These are phyloP conservation scores for Drosophila subobscura DNA, from an alignment of 1,140 invertebrate species.

Conservation along the genomic window DNA sequence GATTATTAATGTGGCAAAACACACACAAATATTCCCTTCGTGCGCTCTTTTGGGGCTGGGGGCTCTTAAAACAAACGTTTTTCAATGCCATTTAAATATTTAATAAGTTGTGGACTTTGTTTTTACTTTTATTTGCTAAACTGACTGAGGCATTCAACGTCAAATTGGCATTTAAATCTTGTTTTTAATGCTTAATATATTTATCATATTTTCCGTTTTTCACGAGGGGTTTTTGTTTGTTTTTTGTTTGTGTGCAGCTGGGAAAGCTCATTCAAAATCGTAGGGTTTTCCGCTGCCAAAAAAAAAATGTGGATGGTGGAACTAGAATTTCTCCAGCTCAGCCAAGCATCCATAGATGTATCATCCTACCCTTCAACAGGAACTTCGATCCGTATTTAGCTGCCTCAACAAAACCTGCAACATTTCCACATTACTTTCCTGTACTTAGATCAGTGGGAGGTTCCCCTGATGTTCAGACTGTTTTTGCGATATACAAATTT, in stretches of 20 bases:
- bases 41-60: constrained; percentile 1
- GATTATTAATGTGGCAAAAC: constrained; percentile 59
- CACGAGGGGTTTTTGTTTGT: not conserved
- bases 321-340: constrained; percentile 3
- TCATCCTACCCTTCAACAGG: constrained; percentile 34
- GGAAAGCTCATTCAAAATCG: constrained; percentile 48
- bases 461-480: not conserved
- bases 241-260: constrained; percentile 26
- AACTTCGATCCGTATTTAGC: constrained; percentile 71
- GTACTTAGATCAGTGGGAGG: not conserved
- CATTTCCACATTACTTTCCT: not conserved
- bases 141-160: constrained; percentile 77
- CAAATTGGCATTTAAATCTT: constrained; percentile 55
- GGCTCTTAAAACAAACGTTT: constrained; percentile 16
- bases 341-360: constrained; percentile 10
- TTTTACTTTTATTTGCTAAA: constrained; percentile 30
- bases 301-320: not conserved
- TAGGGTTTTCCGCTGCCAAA: constrained; percentile 35
- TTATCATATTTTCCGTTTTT: not conserved
- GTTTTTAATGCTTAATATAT: constrained; percentile 26
- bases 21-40: constrained; percentile 43
- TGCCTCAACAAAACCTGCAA: constrained; percentile 40
- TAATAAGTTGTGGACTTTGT: constrained; percentile 17
- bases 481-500: constrained; percentile 6
- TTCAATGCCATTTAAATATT: constrained; percentile 17